Evolutionary conservation across 2,888 invertebrate genomes (phyloP), one percentile per base, ranked within the genome.

Genomic region (Ephialtes manifestator): DNA sequence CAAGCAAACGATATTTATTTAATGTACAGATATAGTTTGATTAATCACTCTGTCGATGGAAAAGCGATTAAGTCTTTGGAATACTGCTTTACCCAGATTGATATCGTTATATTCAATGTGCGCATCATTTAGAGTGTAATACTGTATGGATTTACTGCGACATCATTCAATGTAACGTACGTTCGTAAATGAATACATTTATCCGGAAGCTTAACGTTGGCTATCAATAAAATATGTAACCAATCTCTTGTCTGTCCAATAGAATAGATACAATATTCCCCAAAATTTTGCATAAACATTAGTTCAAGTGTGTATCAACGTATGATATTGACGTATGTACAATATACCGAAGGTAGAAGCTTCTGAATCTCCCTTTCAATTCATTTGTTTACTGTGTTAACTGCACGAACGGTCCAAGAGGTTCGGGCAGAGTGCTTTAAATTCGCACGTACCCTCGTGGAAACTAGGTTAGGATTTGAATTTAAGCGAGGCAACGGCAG

Each of bases 391-490:
- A 60, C 46, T 28, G 53, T 74, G 28, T 35, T 48, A 39, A 39
- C 65, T 65, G 24, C 35, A 48, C 58, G 48, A 35, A 35, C 51
- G 81, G 60, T 68, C 60, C 77, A 51, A 24, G 71, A 28, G 53
- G 28, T 46, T 51, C 20, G n/a, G 20, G 31, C 20, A n/a, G 51
- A 11, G 28, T 20, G 43, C 79, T 76, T 82, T 84, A 46, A 35
- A 70, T 76, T 84, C 43, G 31, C 53, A 43, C 79, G 70, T 68
- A 78, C 13, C 60, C 58, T 60, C 31, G 31, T 55, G 72, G 74
- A 81, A 88, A 86, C 80, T 86, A 67, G 85, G 85, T 87, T 87
- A 79, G 72, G 75, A 89, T 89, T 87, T 88, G 88, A 87, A 90
- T 89, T 89, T 87, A 70, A 88, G 87, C 81, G 55, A 65, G 80